Base-by-base conservation (phyloP, 2,113 vertebrate genomes). In the Leptobrachium leishanense region DNA sequence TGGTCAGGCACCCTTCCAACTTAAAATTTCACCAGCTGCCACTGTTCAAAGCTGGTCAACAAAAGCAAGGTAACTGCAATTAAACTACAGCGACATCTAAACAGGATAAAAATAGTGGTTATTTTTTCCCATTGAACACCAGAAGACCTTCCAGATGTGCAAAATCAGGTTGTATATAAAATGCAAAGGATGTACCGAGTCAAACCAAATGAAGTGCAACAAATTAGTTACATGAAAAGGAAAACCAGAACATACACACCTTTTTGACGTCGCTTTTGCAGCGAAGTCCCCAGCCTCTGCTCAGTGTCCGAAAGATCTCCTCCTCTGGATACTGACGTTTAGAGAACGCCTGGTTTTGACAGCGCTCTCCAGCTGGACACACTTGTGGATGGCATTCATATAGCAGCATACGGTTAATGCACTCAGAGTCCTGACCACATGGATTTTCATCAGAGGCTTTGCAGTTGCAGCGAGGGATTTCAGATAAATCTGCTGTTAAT, bases 321-420 rank as follows among this genome's bases (percentile, higher is more conserved):
- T 98, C 97, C 72, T 95, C 95, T 8, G 97, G 96, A 83, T 97
- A 98, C 88, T 98, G 95, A 9, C 97, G 94, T 83, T 98, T 97
- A 79, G 91, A 94, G 85, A 99, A 99, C 75, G 96, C 94, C 88
- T 99, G 98, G 88, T 99, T 99, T 65, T 96, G 96, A 83, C 98
- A 99, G 41, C 89, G 88, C 15, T 94, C 95, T 0, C 95, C 97
- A 0, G 97, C 94, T 0, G 96, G 96, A 70, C 98, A 99, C 53
- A 98, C 96, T 83, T 96, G 77, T 13, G 97, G 96, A 81, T 99
- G 96, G 84, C 98, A 99, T 75, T 99, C 98, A 1, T 99, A 99
- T 2, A 99, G 92, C 85, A 99, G 82, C 98, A 99, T 98, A 81
- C 98, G 96, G 85, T 99, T 99, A 89, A 99, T 96, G 88, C 98